A percentile compares a stretch with the other conserved stretches of the same genome.
Evolutionary conservation across 2,888 invertebrate genomes (phyloP).

Genomic region (Quadriops clusia): DNA sequence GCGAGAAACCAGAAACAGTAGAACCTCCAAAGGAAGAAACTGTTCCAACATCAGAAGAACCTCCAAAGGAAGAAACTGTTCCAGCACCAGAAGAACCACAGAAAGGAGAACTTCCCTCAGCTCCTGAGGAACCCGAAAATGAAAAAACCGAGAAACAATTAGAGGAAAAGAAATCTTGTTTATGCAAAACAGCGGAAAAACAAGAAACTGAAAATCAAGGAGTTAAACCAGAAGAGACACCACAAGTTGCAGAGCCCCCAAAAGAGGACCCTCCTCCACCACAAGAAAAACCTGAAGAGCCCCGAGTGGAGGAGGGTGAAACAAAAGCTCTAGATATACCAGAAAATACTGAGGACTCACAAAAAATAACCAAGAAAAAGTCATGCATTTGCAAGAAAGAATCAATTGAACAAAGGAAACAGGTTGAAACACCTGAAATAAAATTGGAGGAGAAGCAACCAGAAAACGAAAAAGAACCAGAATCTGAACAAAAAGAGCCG

Average conservation of each 20-base stretch:
- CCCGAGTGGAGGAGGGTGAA: no score
- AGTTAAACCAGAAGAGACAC: no score
- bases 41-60: not conserved
- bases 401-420: no score
- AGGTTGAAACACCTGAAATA: not conserved
- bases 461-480: slow-evolving; percentile 2
- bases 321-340: no score
- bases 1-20: not conserved
- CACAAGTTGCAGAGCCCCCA: no score
- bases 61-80: slow-evolving; percentile 2
- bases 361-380: no score
- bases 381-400: no score
- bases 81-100: slow-evolving; percentile 4
- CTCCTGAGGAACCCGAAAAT: slow-evolving; percentile 13
- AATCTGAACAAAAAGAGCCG: slow-evolving; percentile 5
- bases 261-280: no score
- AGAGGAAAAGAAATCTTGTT: slow-evolving; percentile 1
- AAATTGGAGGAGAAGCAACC: not conserved
- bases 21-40: not conserved
- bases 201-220: no score
- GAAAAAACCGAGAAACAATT: not conserved
- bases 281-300: no score
- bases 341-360: no score
- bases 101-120: not conserved
- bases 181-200: no score